Conservation (phyloP, 2,888 invertebrate species). For the Blastobasis lacticolella region DNA sequence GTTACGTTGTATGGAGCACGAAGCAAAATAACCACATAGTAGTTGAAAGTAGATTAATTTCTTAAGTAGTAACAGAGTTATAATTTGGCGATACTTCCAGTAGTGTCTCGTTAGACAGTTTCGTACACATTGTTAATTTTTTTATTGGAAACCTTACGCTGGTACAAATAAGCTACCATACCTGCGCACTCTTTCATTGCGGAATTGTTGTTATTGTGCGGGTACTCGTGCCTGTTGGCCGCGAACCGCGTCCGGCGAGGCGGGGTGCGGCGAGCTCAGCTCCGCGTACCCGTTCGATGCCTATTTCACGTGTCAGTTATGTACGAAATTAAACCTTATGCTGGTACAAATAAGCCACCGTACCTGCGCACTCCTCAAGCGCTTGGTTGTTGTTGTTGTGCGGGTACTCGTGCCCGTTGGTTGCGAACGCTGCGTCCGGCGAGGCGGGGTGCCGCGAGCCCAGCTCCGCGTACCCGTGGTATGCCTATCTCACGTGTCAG, state of each 20-base stretch:
- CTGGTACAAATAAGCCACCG: neutral
- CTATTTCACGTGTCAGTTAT: no score
- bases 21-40: no score
- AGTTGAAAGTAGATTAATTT: no score
- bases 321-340: neutral
- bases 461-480: slow-evolving; percentile 84
- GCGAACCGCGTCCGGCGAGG: slow-evolving; percentile 81
- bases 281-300: slow-evolving; percentile 87
- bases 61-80: no score
- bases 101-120: no score
- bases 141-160: no score
- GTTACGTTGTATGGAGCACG: no score
- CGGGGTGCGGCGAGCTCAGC: slow-evolving; percentile 85
- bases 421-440: slow-evolving; percentile 80
- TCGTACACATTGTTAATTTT: no score
- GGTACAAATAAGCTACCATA: no score
- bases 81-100: no score
- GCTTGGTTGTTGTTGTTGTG: slow-evolving; percentile 76
- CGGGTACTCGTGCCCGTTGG: slow-evolving; percentile 76
- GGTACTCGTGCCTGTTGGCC: slow-evolving; percentile 75
- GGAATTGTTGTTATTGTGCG: slow-evolving; percentile 75
- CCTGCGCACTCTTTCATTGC: slow-evolving; percentile 89
- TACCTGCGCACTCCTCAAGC: slow-evolving; percentile 83
- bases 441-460: slow-evolving; percentile 85
- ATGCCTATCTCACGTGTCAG: no score